Conservation (phyloP, 2,888 invertebrate genomes). For the Tiliacea aurago region DNA sequence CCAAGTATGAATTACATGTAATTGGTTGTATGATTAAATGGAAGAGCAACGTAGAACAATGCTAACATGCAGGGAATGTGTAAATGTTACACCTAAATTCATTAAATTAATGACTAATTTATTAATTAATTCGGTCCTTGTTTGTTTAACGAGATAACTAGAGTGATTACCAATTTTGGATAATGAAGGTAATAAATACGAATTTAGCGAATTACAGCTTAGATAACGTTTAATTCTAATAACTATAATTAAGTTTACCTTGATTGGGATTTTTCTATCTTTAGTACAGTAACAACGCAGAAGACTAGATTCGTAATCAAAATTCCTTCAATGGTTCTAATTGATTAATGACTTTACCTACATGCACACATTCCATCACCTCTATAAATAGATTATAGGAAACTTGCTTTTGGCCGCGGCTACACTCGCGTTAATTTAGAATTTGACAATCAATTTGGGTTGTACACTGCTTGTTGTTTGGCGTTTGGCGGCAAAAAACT, state of each 20-base stretch:
- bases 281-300: neutral
- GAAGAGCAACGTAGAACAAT: slow-evolving; percentile 15
- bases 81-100: slow-evolving; percentile 27
- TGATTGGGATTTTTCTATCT: neutral
- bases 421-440: too few species aligned
- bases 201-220: slow-evolving; percentile 2
- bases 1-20: neutral
- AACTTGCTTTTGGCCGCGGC: too few species aligned
- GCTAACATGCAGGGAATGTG: slow-evolving; percentile 10
- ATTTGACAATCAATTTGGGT: too few species aligned
- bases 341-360: neutral
- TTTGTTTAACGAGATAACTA: slow-evolving; percentile 26
- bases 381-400: neutral
- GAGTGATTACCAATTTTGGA: slow-evolving; percentile 31
- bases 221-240: slow-evolving; percentile 8
- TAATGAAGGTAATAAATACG: slow-evolving; percentile 32
- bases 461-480: too few species aligned
- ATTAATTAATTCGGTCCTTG: slow-evolving; percentile 33
- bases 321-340: neutral
- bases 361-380: neutral
- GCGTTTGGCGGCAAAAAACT: too few species aligned
- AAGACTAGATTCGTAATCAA: neutral
- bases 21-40: slow-evolving; percentile 12
- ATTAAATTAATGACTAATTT: slow-evolving; percentile 41
- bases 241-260: neutral